These are phyloP conservation scores for Oreochromis spilurus DNA, from an alignment of 2,113 vertebrate genomes.

Conservation along the genomic window DNA sequence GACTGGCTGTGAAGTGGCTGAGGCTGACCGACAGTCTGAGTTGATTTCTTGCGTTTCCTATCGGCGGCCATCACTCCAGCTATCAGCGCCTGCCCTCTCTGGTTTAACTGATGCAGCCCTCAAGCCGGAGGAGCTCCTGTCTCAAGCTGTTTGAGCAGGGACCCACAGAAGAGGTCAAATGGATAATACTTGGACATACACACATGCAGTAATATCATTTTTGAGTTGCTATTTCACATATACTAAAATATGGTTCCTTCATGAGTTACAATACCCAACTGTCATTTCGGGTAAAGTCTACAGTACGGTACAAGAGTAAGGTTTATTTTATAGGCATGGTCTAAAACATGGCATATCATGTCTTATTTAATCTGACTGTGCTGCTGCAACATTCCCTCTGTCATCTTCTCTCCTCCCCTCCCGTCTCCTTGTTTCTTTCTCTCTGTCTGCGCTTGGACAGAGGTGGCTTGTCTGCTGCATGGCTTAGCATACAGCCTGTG, in stretches of 20 bases:
- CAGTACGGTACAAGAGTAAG: neutral
- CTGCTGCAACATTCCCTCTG: neutral
- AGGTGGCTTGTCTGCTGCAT: constrained; percentile 14
- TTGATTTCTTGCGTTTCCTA: constrained; percentile 27
- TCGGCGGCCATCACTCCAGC: constrained; percentile 41
- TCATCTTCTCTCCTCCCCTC: neutral
- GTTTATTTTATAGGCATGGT: neutral
- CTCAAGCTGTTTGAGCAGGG: neutral
- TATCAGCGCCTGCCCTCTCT: constrained; percentile 20
- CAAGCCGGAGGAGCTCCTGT: constrained; percentile 13
- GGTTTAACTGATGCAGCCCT: constrained; percentile 40
- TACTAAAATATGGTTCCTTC: neutral
- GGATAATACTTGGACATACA: neutral
- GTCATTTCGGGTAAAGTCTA: neutral
- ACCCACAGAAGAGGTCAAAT: neutral
- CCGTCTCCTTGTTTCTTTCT: neutral
- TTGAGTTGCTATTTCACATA: neutral
- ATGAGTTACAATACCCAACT: neutral
- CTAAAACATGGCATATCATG: constrained; percentile 15
- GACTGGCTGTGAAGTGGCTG: constrained; percentile 18
- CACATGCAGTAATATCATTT: neutral
- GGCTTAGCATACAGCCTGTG: constrained; percentile 18
- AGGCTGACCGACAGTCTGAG: neutral
- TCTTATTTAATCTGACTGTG: constrained; percentile 29
- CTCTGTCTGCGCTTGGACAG: neutral